Conservation (phyloP, 1,140 invertebrate genomes). For the Cylas formicarius region DNA sequence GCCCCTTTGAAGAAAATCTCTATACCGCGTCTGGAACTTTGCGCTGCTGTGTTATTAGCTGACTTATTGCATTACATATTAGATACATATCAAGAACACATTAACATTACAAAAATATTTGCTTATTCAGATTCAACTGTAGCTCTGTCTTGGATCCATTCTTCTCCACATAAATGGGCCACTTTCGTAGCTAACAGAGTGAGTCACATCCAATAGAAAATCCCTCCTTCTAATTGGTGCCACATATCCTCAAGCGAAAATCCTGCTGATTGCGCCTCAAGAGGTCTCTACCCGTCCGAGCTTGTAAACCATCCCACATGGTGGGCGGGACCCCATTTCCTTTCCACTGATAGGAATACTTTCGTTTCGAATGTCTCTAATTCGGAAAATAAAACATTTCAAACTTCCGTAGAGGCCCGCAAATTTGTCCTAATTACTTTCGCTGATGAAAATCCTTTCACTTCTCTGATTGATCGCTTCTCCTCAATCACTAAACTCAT, state of each 20-base stretch:
- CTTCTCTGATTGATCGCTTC: conserved; percentile 5
- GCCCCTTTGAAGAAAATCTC: conserved; percentile 7
- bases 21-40: conserved; percentile 18
- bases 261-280: conserved; percentile 35
- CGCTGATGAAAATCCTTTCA: conserved; percentile 1
- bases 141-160: conserved; percentile 19
- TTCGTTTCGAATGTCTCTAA: too few relatives aligned
- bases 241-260: conserved; percentile 33
- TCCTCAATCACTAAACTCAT: conserved; percentile 11
- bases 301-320: conserved; percentile 10
- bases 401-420: too few relatives aligned
- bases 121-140: conserved; percentile 13
- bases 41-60: too few relatives aligned
- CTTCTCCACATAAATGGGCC: conserved; percentile 23
- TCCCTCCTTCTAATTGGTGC: conserved; percentile 27
- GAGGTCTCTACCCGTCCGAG: conserved; percentile 18
- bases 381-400: too few relatives aligned
- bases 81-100: not conserved
- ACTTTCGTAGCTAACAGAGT: conserved; percentile 37
- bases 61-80: conserved; percentile 1
- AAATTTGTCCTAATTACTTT: too few relatives aligned
- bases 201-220: conserved; percentile 31
- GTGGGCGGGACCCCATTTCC: conserved; percentile 22
- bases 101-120: not conserved
- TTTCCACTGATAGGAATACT: not conserved